Conservation (phyloP, 2,113 vertebrate genomes). For the Clarias magur region DNA sequence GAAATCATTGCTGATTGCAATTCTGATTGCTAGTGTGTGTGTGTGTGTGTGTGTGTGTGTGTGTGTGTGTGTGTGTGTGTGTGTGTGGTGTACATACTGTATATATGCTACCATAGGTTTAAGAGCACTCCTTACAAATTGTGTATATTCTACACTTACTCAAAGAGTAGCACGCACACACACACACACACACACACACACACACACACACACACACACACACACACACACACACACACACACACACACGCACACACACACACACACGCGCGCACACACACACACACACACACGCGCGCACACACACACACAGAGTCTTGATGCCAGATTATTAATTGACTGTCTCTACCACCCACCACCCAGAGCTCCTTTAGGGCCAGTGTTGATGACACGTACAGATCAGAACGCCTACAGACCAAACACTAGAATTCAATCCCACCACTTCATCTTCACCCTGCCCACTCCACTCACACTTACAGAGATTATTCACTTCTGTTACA, state of each 20-base stretch:
- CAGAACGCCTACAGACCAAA: constrained; percentile 50
- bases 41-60: background rate
- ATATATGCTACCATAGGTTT: too few relatives aligned
- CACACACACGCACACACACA: constrained; percentile 40
- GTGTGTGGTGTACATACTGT: background rate
- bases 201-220: constrained; percentile 37
- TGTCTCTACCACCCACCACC: constrained; percentile 47
- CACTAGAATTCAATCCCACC: constrained; percentile 30
- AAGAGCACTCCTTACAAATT: too few relatives aligned
- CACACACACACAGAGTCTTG: background rate
- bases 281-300: constrained; percentile 39
- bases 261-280: constrained; percentile 20
- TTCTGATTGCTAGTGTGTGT: background rate
- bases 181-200: constrained; percentile 41
- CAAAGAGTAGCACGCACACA: background rate
- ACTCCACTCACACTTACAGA: constrained; percentile 20
- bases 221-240: constrained; percentile 31
- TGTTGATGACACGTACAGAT: constrained; percentile 55
- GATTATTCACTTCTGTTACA: constrained; percentile 35
- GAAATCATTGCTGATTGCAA: constrained; percentile 54
- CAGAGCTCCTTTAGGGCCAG: constrained; percentile 29
- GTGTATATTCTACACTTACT: too few relatives aligned
- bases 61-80: background rate
- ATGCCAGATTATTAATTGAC: constrained; percentile 51
- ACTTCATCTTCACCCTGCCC: constrained; percentile 37